A percentile compares a stretch with the other conserved stretches of the same genome.
Evolutionary conservation across 2,888 invertebrate genomes (phyloP).

Genomic region (Amblyjoppa proteus): DNA sequence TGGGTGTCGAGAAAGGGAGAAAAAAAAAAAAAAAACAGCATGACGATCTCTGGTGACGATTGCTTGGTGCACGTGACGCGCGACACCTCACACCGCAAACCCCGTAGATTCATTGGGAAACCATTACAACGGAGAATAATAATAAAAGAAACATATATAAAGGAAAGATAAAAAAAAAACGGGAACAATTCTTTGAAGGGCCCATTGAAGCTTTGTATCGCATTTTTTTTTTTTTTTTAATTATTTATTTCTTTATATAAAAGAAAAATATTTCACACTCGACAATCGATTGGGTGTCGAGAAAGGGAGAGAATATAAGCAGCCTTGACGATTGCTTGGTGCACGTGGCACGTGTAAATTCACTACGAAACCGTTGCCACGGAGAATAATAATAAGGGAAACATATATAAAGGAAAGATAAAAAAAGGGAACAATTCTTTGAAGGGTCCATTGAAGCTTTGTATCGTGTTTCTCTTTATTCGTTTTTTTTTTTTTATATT

Average conservation of each 20-base stretch:
- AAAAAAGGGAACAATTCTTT: conserved; percentile 36
- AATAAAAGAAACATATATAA: conserved; percentile 8
- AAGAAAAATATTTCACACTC: not conserved
- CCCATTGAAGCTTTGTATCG: conserved; percentile 44
- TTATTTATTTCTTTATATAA: not conserved
- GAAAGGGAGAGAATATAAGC: not conserved
- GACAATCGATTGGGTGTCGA: conserved; percentile 39
- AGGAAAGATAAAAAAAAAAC: conserved; percentile 16
- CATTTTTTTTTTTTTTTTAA: conserved; percentile 22
- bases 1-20: conserved; percentile 13
- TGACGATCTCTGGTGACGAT: conserved; percentile 30
- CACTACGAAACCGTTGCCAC: conserved; percentile 53
- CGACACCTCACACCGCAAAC: not conserved
- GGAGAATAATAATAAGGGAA: conserved; percentile 14
- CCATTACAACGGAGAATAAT: conserved; percentile 53
- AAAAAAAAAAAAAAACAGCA: not conserved
- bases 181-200: conserved; percentile 43
- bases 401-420: conserved; percentile 15
- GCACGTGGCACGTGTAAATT: conserved; percentile 22
- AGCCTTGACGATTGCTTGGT: conserved; percentile 22
- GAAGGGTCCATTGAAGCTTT: conserved; percentile 53
- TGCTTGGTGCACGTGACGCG: conserved; percentile 14
- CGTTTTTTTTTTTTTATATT: conserved; percentile 6
- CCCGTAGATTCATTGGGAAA: conserved; percentile 38
- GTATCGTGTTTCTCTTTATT: conserved; percentile 12